Conservation (phyloP, 2,113 vertebrate genomes). For the Physeter macrocephalus region DNA sequence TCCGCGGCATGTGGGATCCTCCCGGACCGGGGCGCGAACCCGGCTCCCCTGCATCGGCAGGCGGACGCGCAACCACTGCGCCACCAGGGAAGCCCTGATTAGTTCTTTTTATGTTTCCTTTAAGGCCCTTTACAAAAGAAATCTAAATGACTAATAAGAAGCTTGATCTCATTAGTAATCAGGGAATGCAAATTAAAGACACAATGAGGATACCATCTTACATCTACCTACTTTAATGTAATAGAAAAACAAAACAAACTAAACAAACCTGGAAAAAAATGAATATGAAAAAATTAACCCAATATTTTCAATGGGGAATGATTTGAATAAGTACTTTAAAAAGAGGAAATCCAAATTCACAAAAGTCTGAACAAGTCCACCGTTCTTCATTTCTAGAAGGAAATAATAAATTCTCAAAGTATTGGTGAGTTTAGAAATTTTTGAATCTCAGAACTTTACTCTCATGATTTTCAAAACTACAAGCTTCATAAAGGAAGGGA, state of each 20-base stretch:
- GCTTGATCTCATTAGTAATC: neutral
- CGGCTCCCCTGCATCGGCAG: too few species aligned
- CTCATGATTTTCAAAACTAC: neutral
- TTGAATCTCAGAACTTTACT: slow-evolving; percentile 22
- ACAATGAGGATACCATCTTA: neutral
- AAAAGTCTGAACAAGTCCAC: neutral
- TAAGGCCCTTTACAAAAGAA: neutral
- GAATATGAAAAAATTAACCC: neutral
- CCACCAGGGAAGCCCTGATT: too few species aligned
- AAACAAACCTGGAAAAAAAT: neutral
- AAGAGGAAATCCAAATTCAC: neutral
- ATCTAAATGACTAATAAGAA: neutral
- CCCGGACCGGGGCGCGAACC: too few species aligned
- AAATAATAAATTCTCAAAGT: slow-evolving; percentile 4
- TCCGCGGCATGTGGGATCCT: too few species aligned
- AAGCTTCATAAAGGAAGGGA: neutral
- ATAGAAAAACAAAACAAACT: neutral
- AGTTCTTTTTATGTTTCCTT: neutral
- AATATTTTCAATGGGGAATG: neutral
- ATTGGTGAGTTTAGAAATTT: neutral
- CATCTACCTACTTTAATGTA: neutral
- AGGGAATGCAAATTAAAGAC: neutral
- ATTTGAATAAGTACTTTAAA: neutral
- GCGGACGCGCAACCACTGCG: too few species aligned
- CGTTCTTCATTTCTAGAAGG: neutral